phyloP scores from a whole-genome alignment of 2,797 vertebrate species.

The Nyctalus aviator region DNA sequence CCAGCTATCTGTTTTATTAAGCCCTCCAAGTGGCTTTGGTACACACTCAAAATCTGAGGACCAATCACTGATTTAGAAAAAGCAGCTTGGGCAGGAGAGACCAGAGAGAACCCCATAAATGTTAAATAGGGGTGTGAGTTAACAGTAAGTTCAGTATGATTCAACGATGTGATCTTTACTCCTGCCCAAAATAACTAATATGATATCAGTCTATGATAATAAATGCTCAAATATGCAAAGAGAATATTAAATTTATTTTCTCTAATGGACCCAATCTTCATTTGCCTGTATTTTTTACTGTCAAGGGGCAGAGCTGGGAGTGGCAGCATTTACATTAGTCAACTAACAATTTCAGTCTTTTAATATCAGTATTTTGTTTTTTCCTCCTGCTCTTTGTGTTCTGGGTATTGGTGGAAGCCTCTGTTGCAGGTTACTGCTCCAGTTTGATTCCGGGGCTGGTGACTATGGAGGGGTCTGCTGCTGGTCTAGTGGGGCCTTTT shows the following conservation, averaged over 20 bases:
- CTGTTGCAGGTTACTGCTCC: neutral
- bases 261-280: neutral
- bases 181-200: neutral
- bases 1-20: neutral
- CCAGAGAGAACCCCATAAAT: neutral
- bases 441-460: neutral
- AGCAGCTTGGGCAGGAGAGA: neutral
- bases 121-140: neutral
- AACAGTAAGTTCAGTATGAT: neutral
- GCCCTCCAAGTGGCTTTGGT: neutral
- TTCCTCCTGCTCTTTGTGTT: neutral
- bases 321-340: neutral
- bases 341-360: neutral
- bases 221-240: neutral
- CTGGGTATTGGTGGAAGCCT: neutral
- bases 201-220: neutral
- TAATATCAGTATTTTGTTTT: neutral
- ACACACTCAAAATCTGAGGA: neutral
- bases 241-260: neutral
- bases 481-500: neutral
- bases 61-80: neutral
- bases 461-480: neutral
- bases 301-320: neutral
- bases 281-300: neutral
- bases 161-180: neutral